A percentile compares a stretch with the other conserved stretches of the same genome.
Conservation (phyloP, 2,888 invertebrate species). For the Hypomecis punctinalis region DNA sequence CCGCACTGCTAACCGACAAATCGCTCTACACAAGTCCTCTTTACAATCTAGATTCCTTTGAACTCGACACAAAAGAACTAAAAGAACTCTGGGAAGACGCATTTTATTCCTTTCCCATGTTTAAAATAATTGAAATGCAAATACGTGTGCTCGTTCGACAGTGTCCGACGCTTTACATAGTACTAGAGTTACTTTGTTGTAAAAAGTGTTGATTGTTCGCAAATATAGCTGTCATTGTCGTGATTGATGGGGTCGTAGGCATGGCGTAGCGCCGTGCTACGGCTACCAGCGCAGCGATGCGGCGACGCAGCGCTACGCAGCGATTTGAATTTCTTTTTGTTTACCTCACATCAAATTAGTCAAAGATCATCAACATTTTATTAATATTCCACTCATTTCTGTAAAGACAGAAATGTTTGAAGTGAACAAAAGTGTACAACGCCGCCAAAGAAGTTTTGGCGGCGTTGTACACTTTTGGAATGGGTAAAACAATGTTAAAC, state of each 20-base stretch:
- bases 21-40: conserved; percentile 43
- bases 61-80: conserved; percentile 36
- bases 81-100: conserved; percentile 25
- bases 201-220: background rate
- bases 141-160: conserved; percentile 1
- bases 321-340: too few relatives aligned
- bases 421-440: too few relatives aligned
- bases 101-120: conserved; percentile 22
- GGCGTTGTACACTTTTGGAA: too few relatives aligned
- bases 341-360: too few relatives aligned
- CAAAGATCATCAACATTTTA: too few relatives aligned
- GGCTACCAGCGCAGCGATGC: background rate
- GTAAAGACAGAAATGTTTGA: too few relatives aligned
- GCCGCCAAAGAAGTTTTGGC: too few relatives aligned
- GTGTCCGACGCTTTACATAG: conserved; percentile 13
- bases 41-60: conserved; percentile 44
- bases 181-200: background rate
- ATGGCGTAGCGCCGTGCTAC: conserved; percentile 23
- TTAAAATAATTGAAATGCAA: conserved; percentile 25
- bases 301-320: background rate
- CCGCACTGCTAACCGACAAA: conserved; percentile 18
- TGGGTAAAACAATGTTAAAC: too few relatives aligned
- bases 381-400: too few relatives aligned
- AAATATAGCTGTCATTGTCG: background rate
- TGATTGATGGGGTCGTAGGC: conserved; percentile 6